Conservation (phyloP, 2,113 vertebrate genomes). For the Cebus imitator region DNA sequence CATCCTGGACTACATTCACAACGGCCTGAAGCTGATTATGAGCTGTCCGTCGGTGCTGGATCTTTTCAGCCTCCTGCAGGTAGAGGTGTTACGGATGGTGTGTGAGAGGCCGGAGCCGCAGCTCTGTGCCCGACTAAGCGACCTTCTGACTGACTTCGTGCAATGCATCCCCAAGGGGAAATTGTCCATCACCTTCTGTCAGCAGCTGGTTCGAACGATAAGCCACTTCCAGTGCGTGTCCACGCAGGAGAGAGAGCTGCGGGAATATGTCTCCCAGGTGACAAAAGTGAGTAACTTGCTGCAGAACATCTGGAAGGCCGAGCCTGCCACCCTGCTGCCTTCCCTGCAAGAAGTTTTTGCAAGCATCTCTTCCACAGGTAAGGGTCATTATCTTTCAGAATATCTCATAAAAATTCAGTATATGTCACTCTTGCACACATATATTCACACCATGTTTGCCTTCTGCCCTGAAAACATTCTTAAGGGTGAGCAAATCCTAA, state of each 20-base stretch:
- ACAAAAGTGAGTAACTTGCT: slow-evolving; percentile 94
- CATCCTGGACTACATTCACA: slow-evolving; percentile 95
- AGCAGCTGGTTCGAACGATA: slow-evolving; percentile 97
- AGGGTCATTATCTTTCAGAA: slow-evolving; percentile 51
- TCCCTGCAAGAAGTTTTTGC: slow-evolving; percentile 97
- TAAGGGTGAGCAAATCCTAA: not conserved
- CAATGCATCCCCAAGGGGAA: slow-evolving; percentile 96
- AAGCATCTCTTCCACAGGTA: slow-evolving; percentile 95
- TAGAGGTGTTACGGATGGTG: slow-evolving; percentile 93
- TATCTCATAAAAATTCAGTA: not conserved
- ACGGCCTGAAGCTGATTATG: slow-evolving; percentile 94
- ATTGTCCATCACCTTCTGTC: slow-evolving; percentile 92
- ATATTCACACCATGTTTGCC: not conserved
- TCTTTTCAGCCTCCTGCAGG: slow-evolving; percentile 92
- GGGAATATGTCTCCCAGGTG: slow-evolving; percentile 95
- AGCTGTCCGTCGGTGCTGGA: slow-evolving; percentile 97
- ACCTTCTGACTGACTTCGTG: slow-evolving; percentile 93
- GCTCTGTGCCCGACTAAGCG: slow-evolving; percentile 92
- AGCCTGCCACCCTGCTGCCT: slow-evolving; percentile 93
- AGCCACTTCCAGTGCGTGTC: slow-evolving; percentile 94
- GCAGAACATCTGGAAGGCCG: slow-evolving; percentile 95
- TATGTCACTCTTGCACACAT: not conserved
- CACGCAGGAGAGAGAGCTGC: slow-evolving; percentile 91
- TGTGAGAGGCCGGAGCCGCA: slow-evolving; percentile 92
- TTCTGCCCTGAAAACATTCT: not conserved